Evolutionary conservation across 2,888 invertebrate species (phyloP).

Genomic region (Drosophila formosana): DNA sequence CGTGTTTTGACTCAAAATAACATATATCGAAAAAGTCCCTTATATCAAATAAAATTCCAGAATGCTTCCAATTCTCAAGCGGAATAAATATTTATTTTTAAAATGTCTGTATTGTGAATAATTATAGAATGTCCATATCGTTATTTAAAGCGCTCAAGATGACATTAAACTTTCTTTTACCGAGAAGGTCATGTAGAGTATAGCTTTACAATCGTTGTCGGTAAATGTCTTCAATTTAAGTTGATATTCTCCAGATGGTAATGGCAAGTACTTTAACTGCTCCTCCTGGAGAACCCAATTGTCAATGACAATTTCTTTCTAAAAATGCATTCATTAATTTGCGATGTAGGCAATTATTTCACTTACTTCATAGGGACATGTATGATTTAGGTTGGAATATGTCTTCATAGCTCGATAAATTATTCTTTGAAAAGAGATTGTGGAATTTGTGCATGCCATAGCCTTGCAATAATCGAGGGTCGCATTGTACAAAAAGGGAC

Average conservation of each 20-base stretch:
- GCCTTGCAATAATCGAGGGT: not conserved
- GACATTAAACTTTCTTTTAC: not conserved
- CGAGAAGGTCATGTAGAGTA: not conserved
- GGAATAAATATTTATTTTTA: no score
- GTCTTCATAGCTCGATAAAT: not conserved
- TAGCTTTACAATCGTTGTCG: conserved; percentile 5
- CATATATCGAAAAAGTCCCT: no score
- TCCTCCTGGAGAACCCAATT: not conserved
- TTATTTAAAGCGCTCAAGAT: not conserved
- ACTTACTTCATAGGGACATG: not conserved
- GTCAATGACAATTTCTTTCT: conserved; percentile 1
- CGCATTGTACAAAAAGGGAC: not conserved
- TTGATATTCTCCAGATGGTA: conserved; percentile 14
- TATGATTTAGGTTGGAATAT: not conserved
- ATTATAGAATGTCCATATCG: no score
- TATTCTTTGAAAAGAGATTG: not conserved
- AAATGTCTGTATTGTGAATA: no score
- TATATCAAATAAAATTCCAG: no score
- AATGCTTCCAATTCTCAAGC: no score
- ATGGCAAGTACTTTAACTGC: not conserved
- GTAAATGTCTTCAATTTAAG: not conserved
- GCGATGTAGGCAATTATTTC: no score
- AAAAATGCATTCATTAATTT: not conserved
- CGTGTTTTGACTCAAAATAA: no score
- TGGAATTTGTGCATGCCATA: not conserved